Base-by-base conservation (phyloP, 30 jellyfish, hydroid and myxozoan species). In the Aurelia aurita complex sp. Pacific region DNA sequence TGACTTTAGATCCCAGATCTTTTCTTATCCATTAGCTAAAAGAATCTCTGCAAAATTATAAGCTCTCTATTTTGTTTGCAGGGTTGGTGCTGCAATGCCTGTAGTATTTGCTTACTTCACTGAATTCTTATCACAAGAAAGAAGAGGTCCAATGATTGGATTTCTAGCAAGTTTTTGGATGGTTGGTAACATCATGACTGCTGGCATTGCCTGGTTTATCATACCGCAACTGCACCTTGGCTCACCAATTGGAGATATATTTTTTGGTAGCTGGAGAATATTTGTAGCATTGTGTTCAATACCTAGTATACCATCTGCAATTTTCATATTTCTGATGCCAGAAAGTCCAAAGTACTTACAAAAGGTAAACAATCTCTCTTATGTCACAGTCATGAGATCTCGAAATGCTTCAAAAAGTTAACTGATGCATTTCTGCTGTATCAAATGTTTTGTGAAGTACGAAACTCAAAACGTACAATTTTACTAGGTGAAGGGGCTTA, bases 1-100 rank as follows among this genome's bases (percentile, higher is more conserved):
- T 23, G 29, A 23, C 29, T 23, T 23, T 23, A 23, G 29, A 23
- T 23, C 29, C 29, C 29, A 23, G 29, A 23, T 23, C 29, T 23
- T 23, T 23, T 23, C 29, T 23, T 23, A 23, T 23, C 29, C 29
- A 23, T 23, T 23, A 23, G 29, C 29, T 23, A 23, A 23, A 23
- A 23, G 29, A 23, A 23, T 23, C 29, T 65, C 76, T 11, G 14
- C 11, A 33, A 65, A 23, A 23, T 23, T 23, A 23, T 23, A 32
- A 69, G 66, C 18, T 69, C 13, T 69, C 10, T 51, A n/a, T 50
- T 29, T 53, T 5, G 54, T 59, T 65, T 62, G 32, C 70, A 93
- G 98, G 15, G 98, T 93, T 83, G 98, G 98, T 29, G 98, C 97
- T 64, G 98, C 98, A 36, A 93, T 93, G 98, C 98, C 98, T 16